Evolutionary conservation across 2,888 invertebrate species (phyloP).

Genomic region (Parthenolecanium corni): DNA sequence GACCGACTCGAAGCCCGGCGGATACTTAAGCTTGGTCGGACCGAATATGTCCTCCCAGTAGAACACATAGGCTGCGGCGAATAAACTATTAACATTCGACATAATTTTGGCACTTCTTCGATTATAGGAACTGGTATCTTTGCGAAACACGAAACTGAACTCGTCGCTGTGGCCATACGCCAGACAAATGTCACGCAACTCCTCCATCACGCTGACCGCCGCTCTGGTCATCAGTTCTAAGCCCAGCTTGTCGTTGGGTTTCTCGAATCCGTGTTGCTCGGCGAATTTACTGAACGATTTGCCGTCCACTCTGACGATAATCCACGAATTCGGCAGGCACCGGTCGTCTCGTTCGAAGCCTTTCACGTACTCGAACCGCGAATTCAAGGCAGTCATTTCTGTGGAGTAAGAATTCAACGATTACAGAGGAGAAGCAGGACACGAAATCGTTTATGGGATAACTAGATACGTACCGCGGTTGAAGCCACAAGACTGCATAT

Average conservation of each 20-base stretch:
- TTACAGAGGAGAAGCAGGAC: neutral
- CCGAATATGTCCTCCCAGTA: conserved; percentile 75
- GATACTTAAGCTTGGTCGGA: conserved; percentile 58
- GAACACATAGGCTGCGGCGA: conserved; percentile 75
- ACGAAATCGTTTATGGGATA: neutral
- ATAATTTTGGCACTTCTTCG: conserved; percentile 71
- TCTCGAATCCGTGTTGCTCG: conserved; percentile 62
- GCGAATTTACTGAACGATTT: conserved; percentile 86
- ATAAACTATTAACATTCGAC: conserved; percentile 76
- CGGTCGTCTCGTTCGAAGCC: conserved; percentile 65
- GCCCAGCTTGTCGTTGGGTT: conserved; percentile 73
- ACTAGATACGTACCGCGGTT: too few species aligned
- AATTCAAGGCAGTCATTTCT: conserved; percentile 8
- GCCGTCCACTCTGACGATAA: conserved; percentile 78
- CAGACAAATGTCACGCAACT: conserved; percentile 69
- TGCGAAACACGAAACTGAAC: conserved; percentile 81
- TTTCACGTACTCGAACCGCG: conserved; percentile 59
- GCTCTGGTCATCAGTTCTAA: conserved; percentile 79
- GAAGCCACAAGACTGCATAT: too few species aligned
- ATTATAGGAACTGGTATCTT: conserved; percentile 64
- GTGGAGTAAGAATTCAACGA: neutral
- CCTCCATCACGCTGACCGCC: conserved; percentile 69
- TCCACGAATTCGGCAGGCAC: conserved; percentile 77
- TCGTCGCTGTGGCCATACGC: conserved; percentile 95
- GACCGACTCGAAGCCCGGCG: conserved; percentile 86